These are phyloP conservation scores for Temnopleurus reevesii DNA, from an alignment of 53 echinoderm and acorn worm genomes.

Conservation along the genomic window DNA sequence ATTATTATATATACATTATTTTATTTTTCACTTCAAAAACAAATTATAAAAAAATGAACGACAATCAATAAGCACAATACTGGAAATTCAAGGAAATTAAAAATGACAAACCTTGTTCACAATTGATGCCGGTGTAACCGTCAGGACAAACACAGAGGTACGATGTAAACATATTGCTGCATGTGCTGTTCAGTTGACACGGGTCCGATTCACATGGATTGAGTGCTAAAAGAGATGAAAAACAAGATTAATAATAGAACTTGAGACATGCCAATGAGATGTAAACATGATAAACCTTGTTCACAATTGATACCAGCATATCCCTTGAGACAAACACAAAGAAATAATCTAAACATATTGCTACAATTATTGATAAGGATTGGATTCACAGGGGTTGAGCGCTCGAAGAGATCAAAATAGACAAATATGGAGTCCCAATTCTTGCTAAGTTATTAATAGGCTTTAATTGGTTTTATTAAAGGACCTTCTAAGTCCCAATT, in stretches of 20 bases:
- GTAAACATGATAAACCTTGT: slow-evolving; percentile 31
- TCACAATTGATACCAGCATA: slow-evolving; percentile 60
- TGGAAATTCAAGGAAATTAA: too few species aligned
- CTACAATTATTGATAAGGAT: slow-evolving; percentile 58
- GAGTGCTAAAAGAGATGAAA: slow-evolving; percentile 4
- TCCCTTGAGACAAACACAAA: slow-evolving; percentile 53
- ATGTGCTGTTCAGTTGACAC: slow-evolving; percentile 41
- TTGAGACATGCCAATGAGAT: too few species aligned
- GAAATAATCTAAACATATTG: slow-evolving; percentile 53
- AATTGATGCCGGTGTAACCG: slow-evolving; percentile 58
- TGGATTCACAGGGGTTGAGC: slow-evolving; percentile 52
- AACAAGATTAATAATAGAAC: background rate
- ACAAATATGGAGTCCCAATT: too few species aligned
- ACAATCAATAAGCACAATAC: too few species aligned
- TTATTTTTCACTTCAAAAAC: too few species aligned
- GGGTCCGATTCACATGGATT: slow-evolving; percentile 60
- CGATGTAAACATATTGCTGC: slow-evolving; percentile 56
- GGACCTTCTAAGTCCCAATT: too few species aligned
- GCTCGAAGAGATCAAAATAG: background rate
- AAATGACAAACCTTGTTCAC: slow-evolving; percentile 47
- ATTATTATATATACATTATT: too few species aligned
- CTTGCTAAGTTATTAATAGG: too few species aligned
- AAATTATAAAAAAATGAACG: too few species aligned
- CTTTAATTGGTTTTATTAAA: too few species aligned
- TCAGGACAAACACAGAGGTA: slow-evolving; percentile 58